Percentiles rank a stretch among this genome's conserved stretches.
phyloP scores from a whole-genome alignment of 2,888 invertebrate genomes.

The Nipponacmea schrenckii region DNA sequence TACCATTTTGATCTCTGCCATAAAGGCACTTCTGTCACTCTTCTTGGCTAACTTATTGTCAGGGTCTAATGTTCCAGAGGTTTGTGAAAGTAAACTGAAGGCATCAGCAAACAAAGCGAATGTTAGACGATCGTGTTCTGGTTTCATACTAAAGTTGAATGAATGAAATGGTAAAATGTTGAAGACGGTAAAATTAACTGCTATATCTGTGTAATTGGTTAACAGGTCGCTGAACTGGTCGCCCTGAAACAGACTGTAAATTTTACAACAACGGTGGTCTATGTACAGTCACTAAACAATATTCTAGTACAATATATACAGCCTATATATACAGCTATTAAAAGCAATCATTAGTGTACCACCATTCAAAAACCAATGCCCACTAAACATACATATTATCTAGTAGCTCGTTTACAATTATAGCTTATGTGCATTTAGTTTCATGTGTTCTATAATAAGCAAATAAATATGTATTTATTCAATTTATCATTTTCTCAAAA shows the following conservation, averaged over 20 bases:
- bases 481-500: too few species aligned
- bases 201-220: conserved; percentile 41
- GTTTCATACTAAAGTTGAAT: conserved; percentile 7
- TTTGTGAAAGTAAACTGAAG: not conserved
- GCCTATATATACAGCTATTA: not conserved
- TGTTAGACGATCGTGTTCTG: conserved; percentile 27
- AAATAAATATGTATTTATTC: too few species aligned
- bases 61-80: conserved; percentile 9
- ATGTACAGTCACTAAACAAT: too few species aligned
- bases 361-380: too few species aligned
- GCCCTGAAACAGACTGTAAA: conserved; percentile 35
- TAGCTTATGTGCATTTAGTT: too few species aligned
- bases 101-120: conserved; percentile 25
- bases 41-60: conserved; percentile 22
- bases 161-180: conserved; percentile 40
- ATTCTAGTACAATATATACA: not conserved
- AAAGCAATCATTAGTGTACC: too few species aligned
- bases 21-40: conserved; percentile 27
- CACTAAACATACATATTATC: too few species aligned
- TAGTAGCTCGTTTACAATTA: too few species aligned
- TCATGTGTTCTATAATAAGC: too few species aligned
- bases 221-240: conserved; percentile 44
- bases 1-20: conserved; percentile 32
- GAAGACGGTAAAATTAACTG: conserved; percentile 54
- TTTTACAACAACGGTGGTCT: not conserved